Conservation (phyloP, 2,888 invertebrate genomes). For the Meliscaeva auricollis region DNA sequence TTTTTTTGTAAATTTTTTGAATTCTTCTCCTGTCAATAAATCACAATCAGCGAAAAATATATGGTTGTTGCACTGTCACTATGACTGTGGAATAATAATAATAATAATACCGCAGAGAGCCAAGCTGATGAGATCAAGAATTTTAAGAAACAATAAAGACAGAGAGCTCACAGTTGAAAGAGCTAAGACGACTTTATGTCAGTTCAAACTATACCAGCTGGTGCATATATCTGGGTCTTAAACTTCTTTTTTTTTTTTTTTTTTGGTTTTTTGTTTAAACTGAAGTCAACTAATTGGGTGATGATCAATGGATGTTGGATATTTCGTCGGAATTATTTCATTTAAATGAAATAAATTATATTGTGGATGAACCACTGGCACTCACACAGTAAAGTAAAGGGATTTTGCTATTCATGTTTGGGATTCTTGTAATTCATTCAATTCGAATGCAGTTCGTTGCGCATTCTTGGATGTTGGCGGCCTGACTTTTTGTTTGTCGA, state of each 20-base stretch:
- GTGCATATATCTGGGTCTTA: slow-evolving; percentile 32
- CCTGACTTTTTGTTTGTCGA: neutral
- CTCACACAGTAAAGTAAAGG: slow-evolving; percentile 25
- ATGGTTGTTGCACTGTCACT: neutral
- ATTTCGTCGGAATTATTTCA: slow-evolving; percentile 54
- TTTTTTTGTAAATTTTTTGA: slow-evolving; percentile 14
- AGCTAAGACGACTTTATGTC: slow-evolving; percentile 75
- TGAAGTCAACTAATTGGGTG: slow-evolving; percentile 68
- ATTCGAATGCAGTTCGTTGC: neutral
- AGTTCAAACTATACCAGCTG: slow-evolving; percentile 37
- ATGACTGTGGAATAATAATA: neutral
- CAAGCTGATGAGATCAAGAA: slow-evolving; percentile 16
- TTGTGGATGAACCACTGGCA: too few species aligned
- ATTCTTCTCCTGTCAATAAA: slow-evolving; percentile 61
- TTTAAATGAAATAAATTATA: slow-evolving; percentile 69
- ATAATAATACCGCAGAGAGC: neutral
- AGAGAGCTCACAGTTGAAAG: slow-evolving; percentile 41
- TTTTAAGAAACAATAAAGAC: slow-evolving; percentile 24
- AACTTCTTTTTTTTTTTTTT: neutral
- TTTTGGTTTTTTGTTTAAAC: neutral
- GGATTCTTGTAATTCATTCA: slow-evolving; percentile 32
- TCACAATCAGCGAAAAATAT: slow-evolving; percentile 60
- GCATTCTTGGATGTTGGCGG: slow-evolving; percentile 32
- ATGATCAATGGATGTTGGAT: slow-evolving; percentile 71
- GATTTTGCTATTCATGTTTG: slow-evolving; percentile 54